Percentiles rank a stretch among this genome's conserved stretches.
Evolutionary conservation across 2,113 vertebrate genomes (phyloP).

Genomic region (Drymodes brunneopygia): DNA sequence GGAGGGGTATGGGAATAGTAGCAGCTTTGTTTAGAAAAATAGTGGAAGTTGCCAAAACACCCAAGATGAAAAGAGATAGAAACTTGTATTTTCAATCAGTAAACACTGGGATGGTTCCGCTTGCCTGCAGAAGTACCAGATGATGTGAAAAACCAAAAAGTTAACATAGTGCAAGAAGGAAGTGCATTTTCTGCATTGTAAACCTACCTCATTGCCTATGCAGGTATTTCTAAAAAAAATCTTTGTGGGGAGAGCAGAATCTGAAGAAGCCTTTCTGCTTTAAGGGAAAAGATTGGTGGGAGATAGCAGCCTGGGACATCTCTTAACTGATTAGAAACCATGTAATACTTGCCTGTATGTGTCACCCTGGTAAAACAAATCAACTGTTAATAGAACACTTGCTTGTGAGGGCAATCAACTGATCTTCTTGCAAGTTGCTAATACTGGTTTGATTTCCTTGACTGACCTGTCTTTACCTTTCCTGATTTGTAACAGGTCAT

Average conservation of each 20-base stretch:
- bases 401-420: neutral
- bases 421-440: neutral
- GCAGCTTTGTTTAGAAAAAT: neutral
- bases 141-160: neutral
- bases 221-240: neutral
- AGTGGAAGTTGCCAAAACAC: neutral
- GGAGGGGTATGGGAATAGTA: neutral
- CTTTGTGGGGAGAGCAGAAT: neutral
- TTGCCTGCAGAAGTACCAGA: neutral
- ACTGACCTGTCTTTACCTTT: neutral
- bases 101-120: neutral
- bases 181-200: neutral
- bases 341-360: neutral
- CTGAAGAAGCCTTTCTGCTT: neutral
- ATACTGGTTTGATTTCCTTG: neutral
- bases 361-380: neutral
- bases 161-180: neutral
- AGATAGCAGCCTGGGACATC: neutral
- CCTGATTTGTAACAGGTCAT: constrained; percentile 82
- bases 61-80: neutral
- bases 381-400: neutral
- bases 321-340: neutral
- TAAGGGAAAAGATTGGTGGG: neutral
- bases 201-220: neutral
- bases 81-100: neutral